Evolutionary conservation across 2,888 invertebrate species (phyloP), one percentile per base, ranked within the genome.

Genomic region (Pammene aurita): DNA sequence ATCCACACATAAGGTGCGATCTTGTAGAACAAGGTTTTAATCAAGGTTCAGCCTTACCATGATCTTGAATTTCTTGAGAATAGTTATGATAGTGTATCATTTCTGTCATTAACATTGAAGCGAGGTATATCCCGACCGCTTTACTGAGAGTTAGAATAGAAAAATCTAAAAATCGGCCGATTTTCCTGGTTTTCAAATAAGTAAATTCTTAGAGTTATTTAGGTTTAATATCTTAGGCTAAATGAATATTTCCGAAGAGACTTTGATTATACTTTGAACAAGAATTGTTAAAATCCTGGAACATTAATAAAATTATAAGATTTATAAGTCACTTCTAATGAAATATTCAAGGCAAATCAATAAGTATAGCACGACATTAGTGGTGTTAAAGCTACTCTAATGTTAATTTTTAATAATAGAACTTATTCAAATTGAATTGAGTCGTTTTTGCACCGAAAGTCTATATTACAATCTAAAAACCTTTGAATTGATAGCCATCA

Each of bases 31-130:
- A 35, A 46, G 60, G 35, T 35, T 44, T 44, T 35, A 14, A 58
- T n/a, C 60, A 34, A 46, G 46, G 46, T 60, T 46, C 26, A 58
- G 44, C 44, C 58, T 58, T 34, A 57, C 26, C 44, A 14, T 60
- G 60, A 44, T 46, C 35, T 60, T 60, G 46, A 44, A 14, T 46
- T 34, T 46, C 35, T 60, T 60, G 46, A 44, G 18, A 46, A 11
- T n/a, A 5, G 11, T 44, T 7, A 2, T 38, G 42, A 10, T 11
- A 42, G 4, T 11, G 42, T 42, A 42, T 42, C 0, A 38, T 9
- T 38, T 9, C 38, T 38, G 26, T 26, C 38, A 38, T 38, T 38
- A 38, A 38, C 6, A 38, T 38, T 38, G 6, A 7, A 9, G 38
- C 38, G 9, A 38, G 2, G 5, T 2, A 38, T 7, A 6, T 9